Conservation (phyloP, 2,888 invertebrate species). For the Diplolepis rosae region DNA sequence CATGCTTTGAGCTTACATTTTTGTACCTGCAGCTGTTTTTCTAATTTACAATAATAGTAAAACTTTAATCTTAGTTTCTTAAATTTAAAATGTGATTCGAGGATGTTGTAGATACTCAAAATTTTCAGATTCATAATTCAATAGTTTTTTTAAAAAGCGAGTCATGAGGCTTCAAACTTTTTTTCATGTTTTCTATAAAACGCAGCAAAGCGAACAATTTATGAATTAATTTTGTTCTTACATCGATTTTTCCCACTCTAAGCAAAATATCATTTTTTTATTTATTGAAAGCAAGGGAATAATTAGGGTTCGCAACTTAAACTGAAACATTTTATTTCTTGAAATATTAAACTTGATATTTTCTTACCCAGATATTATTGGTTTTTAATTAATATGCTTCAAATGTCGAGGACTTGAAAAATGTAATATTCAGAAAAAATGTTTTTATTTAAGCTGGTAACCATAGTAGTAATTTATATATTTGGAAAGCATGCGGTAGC, state of each 20-base stretch:
- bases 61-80: neutral
- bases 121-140: neutral
- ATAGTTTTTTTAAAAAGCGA: neutral
- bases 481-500: neutral
- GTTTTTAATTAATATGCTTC: neutral
- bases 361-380: neutral
- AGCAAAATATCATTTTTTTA: constrained; percentile 12
- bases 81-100: neutral
- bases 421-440: neutral
- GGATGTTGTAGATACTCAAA: neutral
- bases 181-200: constrained; percentile 1
- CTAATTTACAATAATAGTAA: constrained; percentile 2
- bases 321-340: neutral
- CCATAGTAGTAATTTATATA: neutral
- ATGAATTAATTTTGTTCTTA: neutral
- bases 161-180: neutral
- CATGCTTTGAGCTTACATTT: constrained; percentile 7
- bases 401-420: neutral
- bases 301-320: neutral
- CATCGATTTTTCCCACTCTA: neutral
- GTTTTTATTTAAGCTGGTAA: neutral
- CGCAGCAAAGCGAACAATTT: constrained; percentile 26
- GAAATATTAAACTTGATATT: neutral
- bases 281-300: neutral
- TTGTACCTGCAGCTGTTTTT: constrained; percentile 14